Evolutionary conservation across 2,113 vertebrate genomes (phyloP), one percentile per base, ranked within the genome.

Genomic region (Cromileptes altivelis): DNA sequence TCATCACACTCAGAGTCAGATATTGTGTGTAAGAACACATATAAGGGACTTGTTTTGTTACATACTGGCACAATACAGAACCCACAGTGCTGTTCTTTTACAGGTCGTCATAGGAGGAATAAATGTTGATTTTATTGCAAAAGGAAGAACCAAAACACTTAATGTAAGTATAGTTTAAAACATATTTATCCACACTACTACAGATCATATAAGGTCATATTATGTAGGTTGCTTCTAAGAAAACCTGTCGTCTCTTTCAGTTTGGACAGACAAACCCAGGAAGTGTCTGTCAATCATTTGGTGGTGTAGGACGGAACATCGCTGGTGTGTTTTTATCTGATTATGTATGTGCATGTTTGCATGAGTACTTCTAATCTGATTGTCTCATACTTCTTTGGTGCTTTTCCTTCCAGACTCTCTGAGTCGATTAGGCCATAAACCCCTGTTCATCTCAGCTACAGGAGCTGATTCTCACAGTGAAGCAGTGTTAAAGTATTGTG

Each of bases 51-150:
- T 40, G 3, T 17, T n/a, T 62, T 21, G 25, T 85, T 21, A 27
- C 55, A 80, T 49, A 14, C 23, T 47, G 4, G 1, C 8, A 6
- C 8, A 55, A n/a, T 17, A 60, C 11, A 60, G 0, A n/a, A n/a
- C 12, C 30, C 30, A 30, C 19, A 52, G 45, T 71, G 37, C n/a
- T 62, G 27, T 72, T 81, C 27, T 87, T 56, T 88, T 85, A 21
- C 91, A 98, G 97, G 96, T 98, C 77, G 96, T 98, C 52, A 95
- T 98, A 49, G 97, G 97, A 40, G 97, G 97, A 75, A 95, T 95
- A 88, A 98, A 98, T 65, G 92, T 97, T 75, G 97, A 98, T 93
- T 97, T 97, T 81, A 93, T 98, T 85, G 97, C 96, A 73, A 98
- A 98, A 94, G 95, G 94, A 12, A 94, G 93, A 92, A 89, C 89